Conservation (phyloP, 2,888 invertebrate species). For the Patella depressa region DNA sequence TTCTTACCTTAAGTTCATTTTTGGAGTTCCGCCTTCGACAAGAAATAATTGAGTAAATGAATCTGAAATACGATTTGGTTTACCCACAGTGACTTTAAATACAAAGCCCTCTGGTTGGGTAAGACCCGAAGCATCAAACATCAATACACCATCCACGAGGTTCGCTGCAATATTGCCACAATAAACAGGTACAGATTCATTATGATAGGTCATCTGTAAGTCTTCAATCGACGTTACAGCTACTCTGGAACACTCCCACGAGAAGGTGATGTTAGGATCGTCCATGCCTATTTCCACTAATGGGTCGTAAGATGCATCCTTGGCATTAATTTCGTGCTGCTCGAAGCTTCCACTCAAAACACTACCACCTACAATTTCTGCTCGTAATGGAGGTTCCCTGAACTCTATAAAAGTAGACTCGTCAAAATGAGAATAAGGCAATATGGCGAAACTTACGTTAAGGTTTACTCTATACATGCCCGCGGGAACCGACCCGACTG, state of each 20-base stretch:
- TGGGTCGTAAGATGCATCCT: slow-evolving; percentile 22
- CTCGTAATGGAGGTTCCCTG: slow-evolving; percentile 16
- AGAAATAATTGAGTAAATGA: background rate
- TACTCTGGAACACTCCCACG: slow-evolving; percentile 14
- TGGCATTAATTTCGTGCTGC: slow-evolving; percentile 18
- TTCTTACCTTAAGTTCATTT: background rate
- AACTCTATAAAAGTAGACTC: slow-evolving; percentile 16
- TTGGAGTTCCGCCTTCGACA: background rate
- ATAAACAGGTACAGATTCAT: background rate
- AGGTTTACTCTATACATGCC: slow-evolving; percentile 12
- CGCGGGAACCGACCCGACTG: background rate
- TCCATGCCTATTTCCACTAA: slow-evolving; percentile 17
- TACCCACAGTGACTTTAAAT: background rate
- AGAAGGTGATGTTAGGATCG: slow-evolving; percentile 8
- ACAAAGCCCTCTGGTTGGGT: background rate
- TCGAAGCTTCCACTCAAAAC: background rate
- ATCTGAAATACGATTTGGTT: background rate
- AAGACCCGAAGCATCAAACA: background rate
- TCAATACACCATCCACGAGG: background rate
- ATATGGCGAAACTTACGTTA: slow-evolving; percentile 12
- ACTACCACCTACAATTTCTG: slow-evolving; percentile 20
- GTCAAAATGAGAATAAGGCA: slow-evolving; percentile 11
- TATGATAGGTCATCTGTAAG: slow-evolving; percentile 1
- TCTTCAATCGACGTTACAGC: background rate
- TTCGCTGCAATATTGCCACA: background rate